Conservation (phyloP, 92 coral and sea anemone species). For the Palythoa caribaeorum region DNA sequence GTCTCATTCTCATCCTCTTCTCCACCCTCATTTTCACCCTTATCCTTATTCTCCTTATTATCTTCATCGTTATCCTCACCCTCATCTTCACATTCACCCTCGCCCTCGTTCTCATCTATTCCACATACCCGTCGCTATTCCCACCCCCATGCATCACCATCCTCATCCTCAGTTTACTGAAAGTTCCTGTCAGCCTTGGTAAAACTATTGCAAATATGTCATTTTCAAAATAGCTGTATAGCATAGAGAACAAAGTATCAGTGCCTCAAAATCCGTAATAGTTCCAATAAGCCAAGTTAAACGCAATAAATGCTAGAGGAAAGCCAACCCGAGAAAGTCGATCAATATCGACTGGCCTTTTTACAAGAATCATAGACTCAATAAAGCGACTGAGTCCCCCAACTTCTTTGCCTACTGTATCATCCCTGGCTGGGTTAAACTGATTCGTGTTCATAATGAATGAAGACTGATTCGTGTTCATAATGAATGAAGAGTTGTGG, state of each 20-base stretch:
- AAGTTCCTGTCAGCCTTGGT: too few relatives aligned
- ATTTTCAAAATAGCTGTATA: background rate
- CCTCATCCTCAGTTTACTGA: too few relatives aligned
- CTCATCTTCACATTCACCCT: background rate
- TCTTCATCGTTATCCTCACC: background rate
- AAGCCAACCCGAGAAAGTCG: constrained; percentile 85
- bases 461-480: constrained; percentile 15
- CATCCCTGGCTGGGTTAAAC: constrained; percentile 18
- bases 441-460: background rate
- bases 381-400: constrained; percentile 22
- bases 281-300: constrained; percentile 91
- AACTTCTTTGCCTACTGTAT: background rate
- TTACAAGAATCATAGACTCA: background rate
- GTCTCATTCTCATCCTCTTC: too few relatives aligned
- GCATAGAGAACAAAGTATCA: background rate
- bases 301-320: constrained; percentile 84
- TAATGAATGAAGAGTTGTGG: constrained; percentile 20
- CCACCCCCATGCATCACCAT: too few relatives aligned
- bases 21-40: too few relatives aligned
- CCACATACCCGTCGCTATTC: too few relatives aligned
- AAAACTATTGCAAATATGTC: too few relatives aligned
- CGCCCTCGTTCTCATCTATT: too few relatives aligned
- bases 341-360: constrained; percentile 69
- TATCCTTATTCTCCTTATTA: background rate
- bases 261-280: constrained; percentile 52